Evolutionary conservation across 2,113 vertebrate species (phyloP), one percentile per base, ranked within the genome.

Genomic region (Grantiella picta): DNA sequence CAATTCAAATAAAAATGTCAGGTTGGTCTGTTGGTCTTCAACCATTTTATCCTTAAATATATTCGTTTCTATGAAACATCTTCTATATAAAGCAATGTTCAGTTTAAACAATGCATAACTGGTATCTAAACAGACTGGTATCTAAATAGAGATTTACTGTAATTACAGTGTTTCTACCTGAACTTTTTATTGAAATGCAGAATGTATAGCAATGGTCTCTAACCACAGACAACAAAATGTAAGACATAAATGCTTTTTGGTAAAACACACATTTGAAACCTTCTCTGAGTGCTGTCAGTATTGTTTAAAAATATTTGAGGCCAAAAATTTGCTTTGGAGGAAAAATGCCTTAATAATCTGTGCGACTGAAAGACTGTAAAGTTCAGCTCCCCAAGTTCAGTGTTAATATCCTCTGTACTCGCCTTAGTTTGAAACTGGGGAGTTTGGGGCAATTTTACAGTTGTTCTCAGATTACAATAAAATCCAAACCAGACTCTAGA

Each of bases 391-490:
- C 22, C 31, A 40, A 68, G 53, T 71, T 92, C 82, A 83, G 53
- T 64, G 82, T 38, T 82, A 86, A 44, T 52, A 83, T 70, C 17
- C 31, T 44, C 64, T 35, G 52, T 68, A 36, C 92, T 77, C 81
- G 65, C 36, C 57, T 86, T 70, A 95, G 50, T 96, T 94, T 91
- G 77, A 97, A 92, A 94, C 78, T 2, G 35, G 35, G 64, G 63
- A 54, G 25, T 86, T 79, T 87, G 25, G 36, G 89, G 64, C 64
- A 57, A 71, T 66, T 95, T 97, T 89, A 78, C 60, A 96, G 79
- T 92, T 76, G 50, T 81, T 92, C 94, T 96, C 81, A 81, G 71
- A 82, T 97, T 85, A 95, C 88, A 88, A 27, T 87, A 95, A 94
- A 95, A 95, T 79, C 68, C 80, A 95, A 96, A 93, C 65, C 82